Evolutionary conservation across 2,888 invertebrate genomes (phyloP).

Genomic region (Leptura quadrifasciata): DNA sequence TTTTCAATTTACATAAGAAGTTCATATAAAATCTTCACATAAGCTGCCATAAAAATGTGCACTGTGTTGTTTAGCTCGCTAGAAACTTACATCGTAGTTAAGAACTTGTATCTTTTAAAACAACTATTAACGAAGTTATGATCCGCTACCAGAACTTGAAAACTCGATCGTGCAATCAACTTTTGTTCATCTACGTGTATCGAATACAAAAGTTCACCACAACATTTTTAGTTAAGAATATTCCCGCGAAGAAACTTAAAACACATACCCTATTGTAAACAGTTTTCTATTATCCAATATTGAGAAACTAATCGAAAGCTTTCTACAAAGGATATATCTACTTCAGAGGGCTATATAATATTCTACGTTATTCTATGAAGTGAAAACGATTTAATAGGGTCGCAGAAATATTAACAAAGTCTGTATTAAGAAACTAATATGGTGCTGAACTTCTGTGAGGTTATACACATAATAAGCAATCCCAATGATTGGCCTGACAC

Average conservation of each 20-base stretch:
- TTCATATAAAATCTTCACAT: background rate
- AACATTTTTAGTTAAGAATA: background rate
- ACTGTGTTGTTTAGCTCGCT: conserved; percentile 11
- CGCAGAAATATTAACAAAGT: too few relatives aligned
- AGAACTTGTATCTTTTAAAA: conserved; percentile 53
- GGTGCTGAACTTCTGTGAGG: too few relatives aligned
- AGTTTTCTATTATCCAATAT: background rate
- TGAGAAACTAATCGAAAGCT: background rate
- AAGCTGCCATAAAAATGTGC: background rate
- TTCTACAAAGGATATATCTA: too few relatives aligned
- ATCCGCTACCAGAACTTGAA: conserved; percentile 51
- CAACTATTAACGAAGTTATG: conserved; percentile 59
- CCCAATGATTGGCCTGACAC: too few relatives aligned
- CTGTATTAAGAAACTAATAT: too few relatives aligned
- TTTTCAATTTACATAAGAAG: background rate
- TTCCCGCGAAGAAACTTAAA: conserved; percentile 2
- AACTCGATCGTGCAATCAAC: conserved; percentile 50
- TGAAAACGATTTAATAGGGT: too few relatives aligned
- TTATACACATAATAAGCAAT: too few relatives aligned
- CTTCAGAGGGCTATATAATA: too few relatives aligned
- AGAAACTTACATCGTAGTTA: conserved; percentile 28
- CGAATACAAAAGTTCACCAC: conserved; percentile 37
- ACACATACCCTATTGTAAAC: background rate
- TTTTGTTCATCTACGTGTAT: conserved; percentile 52
- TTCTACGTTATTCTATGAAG: too few relatives aligned